phyloP scores from a whole-genome alignment of 1,140 invertebrate genomes.

The Zaprionus gabonicus region DNA sequence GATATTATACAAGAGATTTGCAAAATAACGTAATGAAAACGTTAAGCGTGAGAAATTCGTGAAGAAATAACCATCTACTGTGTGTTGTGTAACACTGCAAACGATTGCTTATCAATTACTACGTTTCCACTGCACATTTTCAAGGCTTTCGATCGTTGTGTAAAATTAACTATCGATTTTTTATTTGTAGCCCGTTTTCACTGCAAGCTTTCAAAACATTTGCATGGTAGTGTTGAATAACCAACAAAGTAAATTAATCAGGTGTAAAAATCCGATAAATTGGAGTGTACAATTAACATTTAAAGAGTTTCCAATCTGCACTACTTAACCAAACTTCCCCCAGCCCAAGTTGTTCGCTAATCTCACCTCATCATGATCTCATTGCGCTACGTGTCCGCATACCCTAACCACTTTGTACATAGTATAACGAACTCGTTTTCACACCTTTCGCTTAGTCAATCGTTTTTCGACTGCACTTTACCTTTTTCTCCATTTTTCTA shows the following conservation, averaged over 20 bases:
- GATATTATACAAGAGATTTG: neutral
- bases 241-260: neutral
- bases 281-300: constrained; percentile 2
- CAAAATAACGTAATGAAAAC: neutral
- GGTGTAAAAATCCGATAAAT: neutral
- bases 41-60: neutral
- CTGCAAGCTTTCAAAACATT: neutral
- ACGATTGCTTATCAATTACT: no score
- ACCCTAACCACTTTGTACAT: constrained; percentile 8
- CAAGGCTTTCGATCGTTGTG: no score
- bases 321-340: neutral
- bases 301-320: constrained; percentile 1
- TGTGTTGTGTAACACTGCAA: no score
- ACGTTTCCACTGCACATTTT: no score
- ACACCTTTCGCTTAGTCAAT: constrained; percentile 46
- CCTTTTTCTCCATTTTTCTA: constrained; percentile 21
- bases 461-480: constrained; percentile 26
- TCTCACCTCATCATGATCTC: constrained; percentile 18
- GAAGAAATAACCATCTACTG: neutral
- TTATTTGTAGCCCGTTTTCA: neutral
- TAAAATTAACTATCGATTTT: no score
- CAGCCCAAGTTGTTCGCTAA: constrained; percentile 3
- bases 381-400: constrained; percentile 17
- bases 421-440: constrained; percentile 28
- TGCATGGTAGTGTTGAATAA: neutral